Base-by-base conservation (phyloP, 1,140 invertebrate genomes). In the Coelopa frigida region DNA sequence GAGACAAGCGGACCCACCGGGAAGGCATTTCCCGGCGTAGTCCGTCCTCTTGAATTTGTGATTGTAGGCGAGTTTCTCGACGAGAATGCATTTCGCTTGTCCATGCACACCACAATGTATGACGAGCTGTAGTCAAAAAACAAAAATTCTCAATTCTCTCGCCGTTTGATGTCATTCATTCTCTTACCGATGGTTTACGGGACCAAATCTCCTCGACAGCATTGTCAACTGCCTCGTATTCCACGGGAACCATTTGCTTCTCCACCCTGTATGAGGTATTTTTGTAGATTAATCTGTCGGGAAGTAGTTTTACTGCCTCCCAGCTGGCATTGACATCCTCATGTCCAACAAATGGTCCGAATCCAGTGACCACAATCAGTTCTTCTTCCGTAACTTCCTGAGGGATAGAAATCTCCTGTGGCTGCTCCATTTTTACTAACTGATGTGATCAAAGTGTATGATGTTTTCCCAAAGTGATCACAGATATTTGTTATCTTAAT, bases 251-350 rank as follows among this genome's bases (percentile, higher is more conserved):
- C 58, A 79, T 61, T 46, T 70, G 41, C 20, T 72, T 70, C 15
- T 79, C 60, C 17, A 84, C 52, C 31, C 72, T 67, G 26, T 76
- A 67, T 15, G 56, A 40, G 35, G 71, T 61, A 29, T 57, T 44
- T n/a, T 62, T 39, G 7, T 46, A 52, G 12, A 67, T 38, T 4
- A 68, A 52, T 33, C 72, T 52, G 4, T 67, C 51, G 4, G 70
- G 70, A 12, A 82, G 52, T 32, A 78, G 56, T 55, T 58, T 47
- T 1, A 63, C 84, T 31, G 81, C 78, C 53, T 83, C 77, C 83
- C 83, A 86, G 56, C 84, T 87, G 3, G 84, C 78, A 61, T 87
- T 87, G 8, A 82, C 59, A 14, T 56, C 50, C 52, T 86, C 77
- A 14, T 61, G 58, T 8, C 70, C 70, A 10, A 49, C 6, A 69